Evolutionary conservation across 2,113 vertebrate species (phyloP).

Genomic region (Arvicanthis niloticus): DNA sequence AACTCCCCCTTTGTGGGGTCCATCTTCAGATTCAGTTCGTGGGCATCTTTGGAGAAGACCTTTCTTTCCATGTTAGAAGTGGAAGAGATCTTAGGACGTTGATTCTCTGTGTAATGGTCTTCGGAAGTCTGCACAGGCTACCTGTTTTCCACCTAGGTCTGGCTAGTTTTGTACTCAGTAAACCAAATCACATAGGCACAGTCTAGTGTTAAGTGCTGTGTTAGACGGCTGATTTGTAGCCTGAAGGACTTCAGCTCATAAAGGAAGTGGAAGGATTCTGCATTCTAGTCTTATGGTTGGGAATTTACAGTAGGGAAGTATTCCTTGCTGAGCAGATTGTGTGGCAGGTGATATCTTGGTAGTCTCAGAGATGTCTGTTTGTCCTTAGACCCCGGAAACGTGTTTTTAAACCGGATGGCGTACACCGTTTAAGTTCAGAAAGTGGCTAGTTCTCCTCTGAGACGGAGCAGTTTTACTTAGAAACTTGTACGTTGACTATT

Average conservation of each 20-base stretch:
- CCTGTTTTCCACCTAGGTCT: neutral
- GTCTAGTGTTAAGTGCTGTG: neutral
- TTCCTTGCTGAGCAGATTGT: conserved; percentile 25
- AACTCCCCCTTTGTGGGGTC: neutral
- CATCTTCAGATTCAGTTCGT: neutral
- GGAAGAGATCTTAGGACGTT: neutral
- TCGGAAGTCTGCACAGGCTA: neutral
- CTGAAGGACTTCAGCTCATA: neutral
- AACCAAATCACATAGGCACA: neutral
- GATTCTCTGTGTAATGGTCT: neutral
- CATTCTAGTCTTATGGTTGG: conserved; percentile 29
- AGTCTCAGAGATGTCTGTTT: conserved; percentile 27
- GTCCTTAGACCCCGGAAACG: neutral
- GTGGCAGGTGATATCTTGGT: neutral
- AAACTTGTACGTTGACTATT: conserved; percentile 3
- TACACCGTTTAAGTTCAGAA: neutral
- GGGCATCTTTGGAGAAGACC: neutral
- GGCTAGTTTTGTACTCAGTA: conserved; percentile 24
- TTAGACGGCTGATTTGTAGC: conserved; percentile 9
- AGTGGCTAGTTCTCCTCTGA: conserved; percentile 3
- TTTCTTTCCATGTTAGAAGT: neutral
- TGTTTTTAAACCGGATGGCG: neutral
- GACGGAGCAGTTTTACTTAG: neutral
- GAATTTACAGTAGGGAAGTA: conserved; percentile 13
- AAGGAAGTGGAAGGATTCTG: neutral